phyloP scores from a whole-genome alignment of 1,140 invertebrate species.

The Pentalonia nigronervosa region DNA sequence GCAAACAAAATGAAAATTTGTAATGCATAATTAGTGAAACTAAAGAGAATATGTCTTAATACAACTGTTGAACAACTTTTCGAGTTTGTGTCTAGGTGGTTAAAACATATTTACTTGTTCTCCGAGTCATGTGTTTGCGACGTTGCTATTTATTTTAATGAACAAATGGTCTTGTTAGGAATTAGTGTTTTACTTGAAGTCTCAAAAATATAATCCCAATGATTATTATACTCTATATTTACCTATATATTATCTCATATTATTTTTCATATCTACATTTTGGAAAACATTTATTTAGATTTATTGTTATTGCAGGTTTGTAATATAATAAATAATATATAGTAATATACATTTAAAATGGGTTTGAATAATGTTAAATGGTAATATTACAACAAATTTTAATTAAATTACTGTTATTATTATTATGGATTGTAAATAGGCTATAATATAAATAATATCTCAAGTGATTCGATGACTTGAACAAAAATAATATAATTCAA shows the following conservation, averaged over 20 bases:
- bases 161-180: not conserved
- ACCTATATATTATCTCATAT: not conserved
- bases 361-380: not conserved
- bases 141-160: conserved; percentile 40
- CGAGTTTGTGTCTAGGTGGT: conserved; percentile 38
- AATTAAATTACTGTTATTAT: not conserved
- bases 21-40: conserved; percentile 40
- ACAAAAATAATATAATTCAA: not conserved
- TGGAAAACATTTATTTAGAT: not conserved
- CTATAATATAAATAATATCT: not conserved
- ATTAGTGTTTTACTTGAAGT: not conserved
- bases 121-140: conserved; percentile 6
- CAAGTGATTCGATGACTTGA: not conserved
- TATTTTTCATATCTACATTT: not conserved
- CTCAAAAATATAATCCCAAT: not conserved
- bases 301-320: not conserved
- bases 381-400: not conserved
- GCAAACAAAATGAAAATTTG: conserved; percentile 37
- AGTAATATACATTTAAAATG: not conserved
- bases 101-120: conserved; percentile 22
- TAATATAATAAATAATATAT: not conserved
- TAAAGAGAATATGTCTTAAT: conserved; percentile 48
- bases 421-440: not conserved
- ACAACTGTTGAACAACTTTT: conserved; percentile 41
- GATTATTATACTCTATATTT: not conserved